phyloP scores from a whole-genome alignment of 2,113 vertebrate genomes.

The Sylvilagus bachmani region DNA sequence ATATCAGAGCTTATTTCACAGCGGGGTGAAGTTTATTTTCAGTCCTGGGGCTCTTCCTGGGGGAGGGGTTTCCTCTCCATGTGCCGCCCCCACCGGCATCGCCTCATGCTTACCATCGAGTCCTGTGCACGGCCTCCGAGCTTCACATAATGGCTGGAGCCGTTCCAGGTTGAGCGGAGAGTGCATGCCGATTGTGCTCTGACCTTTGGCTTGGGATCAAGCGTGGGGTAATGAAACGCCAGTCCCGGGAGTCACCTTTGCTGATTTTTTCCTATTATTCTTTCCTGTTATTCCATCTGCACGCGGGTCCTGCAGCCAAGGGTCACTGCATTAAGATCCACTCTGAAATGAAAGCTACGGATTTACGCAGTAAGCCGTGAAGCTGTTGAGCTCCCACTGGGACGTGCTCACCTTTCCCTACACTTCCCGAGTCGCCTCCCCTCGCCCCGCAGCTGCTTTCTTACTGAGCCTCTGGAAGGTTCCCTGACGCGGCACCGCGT shows the following conservation, averaged over 20 bases:
- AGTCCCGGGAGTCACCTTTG: constrained; percentile 72
- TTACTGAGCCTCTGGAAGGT: constrained; percentile 42
- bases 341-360: constrained; percentile 71
- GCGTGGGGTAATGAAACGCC: constrained; percentile 59
- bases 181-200: constrained; percentile 66
- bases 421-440: constrained; percentile 66
- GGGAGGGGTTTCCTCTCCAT: constrained; percentile 63
- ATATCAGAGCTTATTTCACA: constrained; percentile 63
- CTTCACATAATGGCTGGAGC: constrained; percentile 73
- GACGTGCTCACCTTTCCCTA: constrained; percentile 57
- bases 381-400: constrained; percentile 29
- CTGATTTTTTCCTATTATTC: constrained; percentile 69
- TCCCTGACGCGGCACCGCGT: neutral
- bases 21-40: constrained; percentile 73
- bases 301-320: constrained; percentile 55
- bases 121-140: constrained; percentile 54
- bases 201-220: constrained; percentile 72
- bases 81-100: constrained; percentile 34
- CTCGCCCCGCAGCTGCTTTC: constrained; percentile 18
- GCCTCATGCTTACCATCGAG: constrained; percentile 59
- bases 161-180: constrained; percentile 63
- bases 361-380: constrained; percentile 41
- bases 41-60: constrained; percentile 24
- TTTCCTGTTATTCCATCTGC: constrained; percentile 73
- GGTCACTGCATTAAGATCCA: constrained; percentile 67